Base-by-base conservation (phyloP, 2,797 vertebrate species). In the Mormyrus proboscirostris region DNA sequence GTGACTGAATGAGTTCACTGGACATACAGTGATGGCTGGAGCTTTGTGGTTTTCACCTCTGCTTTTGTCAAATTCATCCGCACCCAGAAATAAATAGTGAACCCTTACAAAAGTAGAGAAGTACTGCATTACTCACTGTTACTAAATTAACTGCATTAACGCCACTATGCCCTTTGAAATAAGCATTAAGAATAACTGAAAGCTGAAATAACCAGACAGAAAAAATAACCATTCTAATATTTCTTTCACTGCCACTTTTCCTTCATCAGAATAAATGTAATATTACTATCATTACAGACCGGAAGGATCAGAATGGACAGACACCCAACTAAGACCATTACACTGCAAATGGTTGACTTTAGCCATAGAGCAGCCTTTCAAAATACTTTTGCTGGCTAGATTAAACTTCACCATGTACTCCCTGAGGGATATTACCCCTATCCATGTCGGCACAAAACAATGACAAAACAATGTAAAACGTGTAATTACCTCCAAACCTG, bases 401-500 rank as follows among this genome's bases (percentile, higher is more conserved):
- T 44, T 41, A 79, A 41, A 79, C 41, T 79, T 79, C n/a, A n/a
- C 73, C 38, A 47, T 29, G 4, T 14, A n/a, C 16, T 19, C 41
- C 38, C 19, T 79, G 41, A 79, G 73, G 47, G 7, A 41, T 41
- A 47, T 47, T 19, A 8, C 19, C 7, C 38, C 73, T 41, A 47
- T 19, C 7, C 38, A 44, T 41, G 19, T 14, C 0, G 14, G 8
- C 19, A 47, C 16, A 9, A 41, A 41, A 41, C 33, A 19, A 14
- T 19, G n/a, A 86, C n/a, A 38, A 29, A 57, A 53, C 49, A 33
- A 87, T 7, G 85, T 87, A 59, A 59, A 87, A 19, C n/a, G 3
- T 65, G 9, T 14, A 91, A 96, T 94, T 94, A 99, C 99, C 98
- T 99, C 99, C 89, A 99, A 93, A 62, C 99, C 99, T 0, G 98